These are phyloP conservation scores for Chiroxiphia lanceolata DNA, from an alignment of 2,797 vertebrate species.

Conservation along the genomic window DNA sequence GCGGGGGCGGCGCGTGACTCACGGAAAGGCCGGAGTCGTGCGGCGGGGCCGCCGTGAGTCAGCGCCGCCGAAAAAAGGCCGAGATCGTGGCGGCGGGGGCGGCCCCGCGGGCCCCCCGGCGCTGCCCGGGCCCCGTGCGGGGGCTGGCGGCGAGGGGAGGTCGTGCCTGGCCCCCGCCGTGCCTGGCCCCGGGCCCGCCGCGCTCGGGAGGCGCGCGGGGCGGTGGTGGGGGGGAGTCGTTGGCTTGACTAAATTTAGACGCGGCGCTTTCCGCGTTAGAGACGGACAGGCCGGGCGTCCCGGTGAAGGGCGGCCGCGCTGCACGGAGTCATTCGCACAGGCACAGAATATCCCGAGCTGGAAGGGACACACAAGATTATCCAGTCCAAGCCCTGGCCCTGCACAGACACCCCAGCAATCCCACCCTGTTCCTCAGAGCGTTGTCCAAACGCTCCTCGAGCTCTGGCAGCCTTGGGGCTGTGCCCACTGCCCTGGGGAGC, in stretches of 20 bases:
- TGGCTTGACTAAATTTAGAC: background rate
- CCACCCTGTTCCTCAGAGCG: background rate
- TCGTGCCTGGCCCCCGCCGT: slow-evolving; percentile 1
- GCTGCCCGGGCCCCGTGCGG: background rate
- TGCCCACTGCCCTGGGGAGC: background rate
- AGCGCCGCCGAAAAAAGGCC: background rate
- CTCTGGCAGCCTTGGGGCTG: background rate
- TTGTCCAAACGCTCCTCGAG: background rate
- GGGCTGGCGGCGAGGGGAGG: background rate
- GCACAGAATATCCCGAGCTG: background rate
- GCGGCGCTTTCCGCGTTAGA: background rate
- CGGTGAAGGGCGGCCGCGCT: background rate
- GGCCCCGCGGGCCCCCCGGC: background rate
- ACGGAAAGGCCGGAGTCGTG: slow-evolving; percentile 63
- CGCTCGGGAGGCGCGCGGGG: background rate
- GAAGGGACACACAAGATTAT: too few relatives aligned
- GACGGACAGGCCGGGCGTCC: background rate
- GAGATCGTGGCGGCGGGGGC: slow-evolving; percentile 34
- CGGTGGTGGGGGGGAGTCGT: accelerated
- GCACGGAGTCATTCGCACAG: too few relatives aligned
- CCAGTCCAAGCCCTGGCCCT: background rate
- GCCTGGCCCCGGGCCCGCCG: background rate
- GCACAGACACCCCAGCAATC: background rate
- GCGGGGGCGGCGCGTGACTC: slow-evolving; percentile 32
- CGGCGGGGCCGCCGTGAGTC: slow-evolving; percentile 1